Evolutionary conservation across 1,140 invertebrate species (phyloP).

Genomic region (Drosophila melanica): DNA sequence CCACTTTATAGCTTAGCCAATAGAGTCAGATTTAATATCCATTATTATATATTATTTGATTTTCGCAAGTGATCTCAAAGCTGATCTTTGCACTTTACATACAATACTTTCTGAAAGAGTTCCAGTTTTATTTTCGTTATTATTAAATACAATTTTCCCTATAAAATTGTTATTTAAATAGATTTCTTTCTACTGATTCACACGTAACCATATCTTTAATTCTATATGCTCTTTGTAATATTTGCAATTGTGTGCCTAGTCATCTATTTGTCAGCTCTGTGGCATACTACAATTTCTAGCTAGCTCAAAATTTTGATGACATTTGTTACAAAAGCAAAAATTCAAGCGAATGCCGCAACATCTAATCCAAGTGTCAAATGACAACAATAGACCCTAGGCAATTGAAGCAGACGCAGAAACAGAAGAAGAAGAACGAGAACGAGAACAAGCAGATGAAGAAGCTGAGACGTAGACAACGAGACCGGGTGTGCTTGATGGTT

Average conservation of each 20-base stretch:
- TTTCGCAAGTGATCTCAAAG: too few relatives aligned
- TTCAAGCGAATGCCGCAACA: slow-evolving; percentile 44
- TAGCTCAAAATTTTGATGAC: slow-evolving; percentile 44
- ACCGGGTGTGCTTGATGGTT: slow-evolving; percentile 30
- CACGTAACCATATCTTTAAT: neutral
- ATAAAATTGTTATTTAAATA: neutral
- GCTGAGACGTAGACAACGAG: slow-evolving; percentile 18
- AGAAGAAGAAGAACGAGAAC: neutral
- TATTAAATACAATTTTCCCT: neutral
- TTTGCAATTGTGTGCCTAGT: neutral
- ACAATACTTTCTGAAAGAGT: neutral
- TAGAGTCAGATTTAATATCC: too few relatives aligned
- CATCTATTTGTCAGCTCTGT: slow-evolving; percentile 4
- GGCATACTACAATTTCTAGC: slow-evolving; percentile 29
- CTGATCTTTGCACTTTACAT: neutral
- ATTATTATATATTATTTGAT: too few relatives aligned
- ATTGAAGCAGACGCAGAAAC: slow-evolving; percentile 3
- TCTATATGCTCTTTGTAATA: too few relatives aligned
- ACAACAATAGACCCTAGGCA: slow-evolving; percentile 39
- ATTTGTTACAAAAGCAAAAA: slow-evolving; percentile 35
- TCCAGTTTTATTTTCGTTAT: neutral
- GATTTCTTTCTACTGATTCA: slow-evolving; percentile 2
- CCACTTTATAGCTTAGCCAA: too few relatives aligned
- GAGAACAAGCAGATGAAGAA: slow-evolving; percentile 15
- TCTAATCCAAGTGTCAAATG: slow-evolving; percentile 52